Conservation (phyloP, 2,797 vertebrate species). For the Falco peregrinus region DNA sequence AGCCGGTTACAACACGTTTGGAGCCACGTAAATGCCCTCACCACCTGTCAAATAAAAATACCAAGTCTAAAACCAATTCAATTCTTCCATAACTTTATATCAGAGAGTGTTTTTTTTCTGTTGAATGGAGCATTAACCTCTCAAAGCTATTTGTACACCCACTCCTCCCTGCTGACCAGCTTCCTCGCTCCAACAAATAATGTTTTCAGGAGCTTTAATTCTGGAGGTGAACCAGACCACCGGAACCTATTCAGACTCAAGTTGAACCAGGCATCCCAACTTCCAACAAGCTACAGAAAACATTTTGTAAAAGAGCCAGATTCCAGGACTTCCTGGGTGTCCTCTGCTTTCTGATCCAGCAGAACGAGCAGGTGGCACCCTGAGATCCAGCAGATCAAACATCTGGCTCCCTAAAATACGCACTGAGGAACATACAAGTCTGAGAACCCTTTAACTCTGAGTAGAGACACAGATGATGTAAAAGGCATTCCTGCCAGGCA, state of each 20-base stretch:
- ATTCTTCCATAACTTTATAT: not conserved
- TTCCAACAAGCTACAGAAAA: not conserved
- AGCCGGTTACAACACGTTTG: not conserved
- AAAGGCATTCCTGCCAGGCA: not conserved
- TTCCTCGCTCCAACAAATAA: not conserved
- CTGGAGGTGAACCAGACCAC: not conserved
- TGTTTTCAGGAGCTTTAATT: not conserved
- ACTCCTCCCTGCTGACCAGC: not conserved
- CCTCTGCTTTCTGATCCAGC: not conserved
- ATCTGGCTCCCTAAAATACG: not conserved
- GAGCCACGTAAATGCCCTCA: not conserved
- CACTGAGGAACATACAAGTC: not conserved
- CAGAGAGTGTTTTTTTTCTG: not conserved
- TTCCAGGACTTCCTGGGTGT: not conserved
- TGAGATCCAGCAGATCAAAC: not conserved
- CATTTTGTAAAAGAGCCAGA: not conserved
- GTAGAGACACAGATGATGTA: not conserved
- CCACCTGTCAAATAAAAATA: not conserved
- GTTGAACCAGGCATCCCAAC: not conserved
- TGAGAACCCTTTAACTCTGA: not conserved
- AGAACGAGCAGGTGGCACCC: not conserved
- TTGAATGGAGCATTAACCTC: not conserved
- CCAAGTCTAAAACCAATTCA: not conserved
- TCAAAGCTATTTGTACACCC: not conserved
- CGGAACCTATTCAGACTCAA: not conserved